These are phyloP conservation scores for Maconellicoccus hirsutus DNA, from an alignment of 1,140 invertebrate genomes.

Conservation along the genomic window DNA sequence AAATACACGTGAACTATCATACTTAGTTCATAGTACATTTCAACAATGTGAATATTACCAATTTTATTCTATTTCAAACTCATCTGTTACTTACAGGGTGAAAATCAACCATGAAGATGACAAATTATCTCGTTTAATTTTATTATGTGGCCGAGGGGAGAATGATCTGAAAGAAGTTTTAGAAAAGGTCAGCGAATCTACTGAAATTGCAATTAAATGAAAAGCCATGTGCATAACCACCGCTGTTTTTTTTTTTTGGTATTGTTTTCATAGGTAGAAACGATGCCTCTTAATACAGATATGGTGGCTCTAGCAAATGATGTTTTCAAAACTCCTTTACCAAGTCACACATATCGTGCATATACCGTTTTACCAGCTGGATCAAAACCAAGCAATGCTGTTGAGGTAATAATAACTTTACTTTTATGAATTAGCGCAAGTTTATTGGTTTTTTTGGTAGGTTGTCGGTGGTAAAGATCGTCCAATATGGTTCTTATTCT, in stretches of 20 bases:
- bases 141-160: conserved; percentile 29
- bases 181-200: conserved; percentile 25
- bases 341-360: conserved; percentile 38
- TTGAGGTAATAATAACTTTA: neutral
- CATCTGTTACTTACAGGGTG: neutral
- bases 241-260: conserved; percentile 29
- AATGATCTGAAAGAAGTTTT: conserved; percentile 26
- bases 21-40: no score
- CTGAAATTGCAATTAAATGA: neutral
- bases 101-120: conserved; percentile 17
- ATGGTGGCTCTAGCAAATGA: conserved; percentile 42
- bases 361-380: conserved; percentile 11
- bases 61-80: no score
- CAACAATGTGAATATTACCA: no score
- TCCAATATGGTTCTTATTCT: conserved; percentile 49
- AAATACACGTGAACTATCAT: no score
- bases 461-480: conserved; percentile 19
- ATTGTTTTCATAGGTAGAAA: conserved; percentile 28
- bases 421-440: no score
- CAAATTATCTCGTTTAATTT: conserved; percentile 29
- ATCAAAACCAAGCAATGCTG: neutral
- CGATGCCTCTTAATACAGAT: conserved; percentile 43
- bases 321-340: conserved; percentile 35
- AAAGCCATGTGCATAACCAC: neutral
- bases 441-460: neutral